Conservation (phyloP, 2,888 invertebrate species). For the Caenorhabditis angaria region DNA sequence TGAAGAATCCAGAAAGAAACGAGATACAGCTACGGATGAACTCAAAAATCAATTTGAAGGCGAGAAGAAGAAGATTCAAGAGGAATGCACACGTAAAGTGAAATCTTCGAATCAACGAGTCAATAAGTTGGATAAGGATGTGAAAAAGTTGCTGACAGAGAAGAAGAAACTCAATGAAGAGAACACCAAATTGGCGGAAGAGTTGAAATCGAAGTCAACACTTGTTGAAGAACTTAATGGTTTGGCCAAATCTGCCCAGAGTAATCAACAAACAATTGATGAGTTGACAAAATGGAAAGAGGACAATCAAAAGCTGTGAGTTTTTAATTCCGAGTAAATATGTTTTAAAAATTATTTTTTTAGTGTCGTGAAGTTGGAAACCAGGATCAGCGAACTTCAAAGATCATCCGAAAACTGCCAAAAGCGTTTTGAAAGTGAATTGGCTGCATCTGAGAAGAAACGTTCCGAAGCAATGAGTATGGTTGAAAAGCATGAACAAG, state of each 20-base stretch:
- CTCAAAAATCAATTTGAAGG: background rate
- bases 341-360: no score
- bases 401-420: background rate
- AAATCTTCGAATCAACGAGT: background rate
- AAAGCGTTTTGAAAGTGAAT: background rate
- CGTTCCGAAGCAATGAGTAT: background rate
- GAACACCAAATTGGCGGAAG: background rate
- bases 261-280: no score
- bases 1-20: background rate
- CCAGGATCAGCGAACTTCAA: no score
- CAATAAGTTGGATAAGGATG: background rate
- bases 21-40: no score
- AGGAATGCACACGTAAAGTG: background rate
- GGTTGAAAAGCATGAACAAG: background rate
- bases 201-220: background rate
- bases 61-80: background rate
- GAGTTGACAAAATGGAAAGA: background rate
- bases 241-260: no score
- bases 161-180: background rate
- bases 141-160: background rate
- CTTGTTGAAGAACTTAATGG: background rate
- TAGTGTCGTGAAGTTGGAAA: background rate
- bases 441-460: background rate
- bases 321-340: background rate
- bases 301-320: background rate